Evolutionary conservation across 2,888 invertebrate species (phyloP), one percentile per base, ranked within the genome.

Genomic region (Augochlorella aurata): DNA sequence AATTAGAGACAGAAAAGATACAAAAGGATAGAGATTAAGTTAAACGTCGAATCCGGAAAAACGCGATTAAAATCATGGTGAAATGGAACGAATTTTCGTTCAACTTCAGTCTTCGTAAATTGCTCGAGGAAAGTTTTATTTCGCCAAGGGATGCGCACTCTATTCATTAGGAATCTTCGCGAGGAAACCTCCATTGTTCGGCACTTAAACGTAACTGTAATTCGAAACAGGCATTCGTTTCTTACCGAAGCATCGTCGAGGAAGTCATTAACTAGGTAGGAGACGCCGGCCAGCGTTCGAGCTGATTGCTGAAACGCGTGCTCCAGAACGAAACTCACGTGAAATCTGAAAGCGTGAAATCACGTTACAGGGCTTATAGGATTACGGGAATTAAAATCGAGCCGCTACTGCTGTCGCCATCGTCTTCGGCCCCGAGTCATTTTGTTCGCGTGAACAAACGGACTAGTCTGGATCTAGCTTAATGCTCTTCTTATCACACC

Each of bases 291-390:
- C 52, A n/a, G 63, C 38, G 16, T 63, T 38, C 3, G 38, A 44
- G 63, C 16, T 63, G 63, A 63, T 63, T 63, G 63, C 63, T n/a
- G 63, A n/a, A 63, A 63, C 38, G 18, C 63, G 63, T 44, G 38
- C 38, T 18, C 21, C 24, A 66, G 49, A 61, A 81, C 82, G 82
- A 84, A 84, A 76, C 84, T 84, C 76, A 78, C 86, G 82, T 85
- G 85, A 90, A 89, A 91, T 91, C 89, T 85, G 89, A 90, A 91
- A 92, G 92, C 91, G 90, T 92, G 87, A 92, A 93, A 93, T 93
- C 92, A 89, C 87, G 90, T 92, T 91, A 92, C 83, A 82, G 72
- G 86, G 90, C 90, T 91, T 91, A 91, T 85, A 87, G 86, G 91
- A 92, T 92, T 91, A 92, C 83, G 85, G 87, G 90, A 90, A 91